Evolutionary conservation across 2,888 invertebrate genomes (phyloP).

Genomic region (Coenonympha glycerion): DNA sequence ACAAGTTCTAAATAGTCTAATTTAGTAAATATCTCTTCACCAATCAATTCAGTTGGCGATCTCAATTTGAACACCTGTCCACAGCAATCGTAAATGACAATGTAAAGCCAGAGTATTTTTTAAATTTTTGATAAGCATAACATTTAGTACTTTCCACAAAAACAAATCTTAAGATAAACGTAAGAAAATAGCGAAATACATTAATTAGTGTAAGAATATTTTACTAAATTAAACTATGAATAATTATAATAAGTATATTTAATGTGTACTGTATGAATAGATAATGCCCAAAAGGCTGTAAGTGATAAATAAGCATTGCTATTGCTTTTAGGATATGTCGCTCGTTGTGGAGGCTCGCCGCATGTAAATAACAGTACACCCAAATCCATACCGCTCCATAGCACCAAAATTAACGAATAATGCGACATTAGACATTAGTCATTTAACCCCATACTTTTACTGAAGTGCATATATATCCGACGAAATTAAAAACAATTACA

Average conservation of each 20-base stretch:
- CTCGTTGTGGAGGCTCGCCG: not conserved
- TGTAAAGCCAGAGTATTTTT: too few relatives aligned
- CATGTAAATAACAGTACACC: not conserved
- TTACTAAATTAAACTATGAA: constrained; percentile 20
- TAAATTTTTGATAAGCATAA: too few relatives aligned
- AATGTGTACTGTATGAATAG: not conserved
- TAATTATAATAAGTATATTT: constrained; percentile 1
- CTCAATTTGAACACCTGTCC: not conserved
- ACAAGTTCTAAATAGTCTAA: constrained; percentile 16
- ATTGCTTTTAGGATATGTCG: not conserved
- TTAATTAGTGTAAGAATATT: constrained; percentile 1
- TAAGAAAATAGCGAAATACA: not conserved
- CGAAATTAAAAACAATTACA: not conserved
- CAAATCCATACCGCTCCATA: not conserved
- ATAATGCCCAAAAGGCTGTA: not conserved
- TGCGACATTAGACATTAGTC: too few relatives aligned
- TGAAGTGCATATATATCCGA: too few relatives aligned
- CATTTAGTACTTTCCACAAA: constrained; percentile 14
- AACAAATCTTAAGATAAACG: not conserved
- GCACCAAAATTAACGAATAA: not conserved
- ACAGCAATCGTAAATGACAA: not conserved
- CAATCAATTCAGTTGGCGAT: not conserved
- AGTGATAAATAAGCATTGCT: not conserved
- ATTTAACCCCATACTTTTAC: too few relatives aligned
- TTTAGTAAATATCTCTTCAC: constrained; percentile 18